phyloP scores from a whole-genome alignment of 2,888 invertebrate genomes.

The Rutpela maculata region DNA sequence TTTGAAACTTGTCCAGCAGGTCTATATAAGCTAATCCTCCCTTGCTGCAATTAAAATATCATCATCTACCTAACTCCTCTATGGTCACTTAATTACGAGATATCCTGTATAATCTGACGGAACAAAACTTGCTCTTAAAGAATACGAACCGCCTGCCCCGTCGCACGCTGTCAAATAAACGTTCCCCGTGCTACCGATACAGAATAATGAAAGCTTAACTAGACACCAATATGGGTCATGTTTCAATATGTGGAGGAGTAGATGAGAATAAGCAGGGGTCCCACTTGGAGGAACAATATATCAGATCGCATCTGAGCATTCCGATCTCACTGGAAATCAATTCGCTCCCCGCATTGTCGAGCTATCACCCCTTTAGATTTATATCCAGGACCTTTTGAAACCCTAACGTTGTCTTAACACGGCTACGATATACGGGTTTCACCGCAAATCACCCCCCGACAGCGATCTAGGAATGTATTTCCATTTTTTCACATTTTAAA shows the following conservation, averaged over 20 bases:
- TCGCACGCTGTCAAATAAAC: not conserved
- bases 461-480: constrained; percentile 35
- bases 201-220: constrained; percentile 14
- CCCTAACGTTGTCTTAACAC: constrained; percentile 70
- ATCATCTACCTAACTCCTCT: no score
- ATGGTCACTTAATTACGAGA: no score
- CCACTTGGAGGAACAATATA: constrained; percentile 63
- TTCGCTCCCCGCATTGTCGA: constrained; percentile 67
- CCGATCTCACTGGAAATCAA: constrained; percentile 70
- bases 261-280: constrained; percentile 32
- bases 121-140: no score
- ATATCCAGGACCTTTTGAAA: constrained; percentile 67
- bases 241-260: not conserved
- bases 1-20: no score
- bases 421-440: constrained; percentile 64
- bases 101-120: no score
- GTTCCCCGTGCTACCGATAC: not conserved
- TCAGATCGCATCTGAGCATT: constrained; percentile 69
- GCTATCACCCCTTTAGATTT: constrained; percentile 67
- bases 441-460: constrained; percentile 57
- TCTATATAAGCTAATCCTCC: no score
- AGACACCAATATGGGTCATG: not conserved
- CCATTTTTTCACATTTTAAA: constrained; percentile 33
- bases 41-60: no score
- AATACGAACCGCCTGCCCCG: not conserved